A percentile compares a stretch with the other conserved stretches of the same genome.
Conservation (phyloP, 37 sponge, comb jelly and placozoan species). For the Crambe crambe region DNA sequence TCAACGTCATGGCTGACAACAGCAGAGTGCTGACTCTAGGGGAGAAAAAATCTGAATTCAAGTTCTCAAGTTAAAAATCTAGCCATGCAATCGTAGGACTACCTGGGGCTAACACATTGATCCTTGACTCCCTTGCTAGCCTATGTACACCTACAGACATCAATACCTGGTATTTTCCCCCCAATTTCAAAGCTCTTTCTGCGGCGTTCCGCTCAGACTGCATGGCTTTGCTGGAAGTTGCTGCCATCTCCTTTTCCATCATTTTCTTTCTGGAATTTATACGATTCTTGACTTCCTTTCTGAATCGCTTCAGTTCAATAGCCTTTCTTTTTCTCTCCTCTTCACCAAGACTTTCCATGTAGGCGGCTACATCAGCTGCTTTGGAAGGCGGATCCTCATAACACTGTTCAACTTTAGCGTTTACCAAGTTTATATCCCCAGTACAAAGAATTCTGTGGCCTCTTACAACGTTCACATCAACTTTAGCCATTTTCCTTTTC, state of each 20-base stretch:
- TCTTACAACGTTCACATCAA: conserved; percentile 9
- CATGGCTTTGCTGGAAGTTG: not conserved
- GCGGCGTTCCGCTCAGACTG: not conserved
- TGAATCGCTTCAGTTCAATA: conserved; percentile 20
- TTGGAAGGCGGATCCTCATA: not conserved
- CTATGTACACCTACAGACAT: too few relatives aligned
- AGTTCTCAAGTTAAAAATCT: too few relatives aligned
- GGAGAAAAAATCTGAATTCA: not conserved
- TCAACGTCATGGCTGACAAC: conserved; percentile 20
- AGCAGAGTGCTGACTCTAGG: not conserved
- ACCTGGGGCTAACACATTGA: too few relatives aligned
- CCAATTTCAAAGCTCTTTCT: conserved; percentile 20
- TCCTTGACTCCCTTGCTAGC: too few relatives aligned
- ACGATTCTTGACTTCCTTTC: conserved; percentile 38
- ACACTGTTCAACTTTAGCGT: conserved; percentile 21
- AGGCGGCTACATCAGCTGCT: not conserved
- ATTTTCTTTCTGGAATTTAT: conserved; percentile 22
- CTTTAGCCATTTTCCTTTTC: not conserved
- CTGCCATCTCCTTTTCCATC: conserved; percentile 6
- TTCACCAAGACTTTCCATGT: conserved; percentile 3
- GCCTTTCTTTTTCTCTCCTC: conserved; percentile 19
- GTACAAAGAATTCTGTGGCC: conserved; percentile 58
- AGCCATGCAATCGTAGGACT: too few relatives aligned
- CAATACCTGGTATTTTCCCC: not conserved
- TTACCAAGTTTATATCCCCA: conserved; percentile 22